Percentiles rank a stretch among this genome's conserved stretches.
Evolutionary conservation across 2,113 vertebrate species (phyloP).

Genomic region (Podilymbus podiceps): DNA sequence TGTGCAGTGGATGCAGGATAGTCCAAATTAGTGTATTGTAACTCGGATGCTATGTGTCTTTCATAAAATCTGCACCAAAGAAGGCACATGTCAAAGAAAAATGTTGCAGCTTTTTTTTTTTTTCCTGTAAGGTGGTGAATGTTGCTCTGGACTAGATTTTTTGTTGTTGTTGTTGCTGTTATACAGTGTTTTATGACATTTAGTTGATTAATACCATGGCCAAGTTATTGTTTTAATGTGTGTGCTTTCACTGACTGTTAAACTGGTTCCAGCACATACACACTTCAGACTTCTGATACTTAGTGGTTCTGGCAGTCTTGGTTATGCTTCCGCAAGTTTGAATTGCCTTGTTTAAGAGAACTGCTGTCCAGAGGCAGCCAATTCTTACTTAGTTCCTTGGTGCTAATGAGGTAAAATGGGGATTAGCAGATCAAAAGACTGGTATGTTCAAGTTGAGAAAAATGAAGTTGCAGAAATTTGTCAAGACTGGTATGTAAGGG

Average conservation of each 20-base stretch:
- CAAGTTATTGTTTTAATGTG: not conserved
- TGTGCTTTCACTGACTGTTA: conserved; percentile 2
- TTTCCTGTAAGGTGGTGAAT: conserved; percentile 1
- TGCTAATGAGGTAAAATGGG: not conserved
- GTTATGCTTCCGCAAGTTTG: not conserved
- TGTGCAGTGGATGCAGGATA: not conserved
- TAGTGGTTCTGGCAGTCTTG: not conserved
- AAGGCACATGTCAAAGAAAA: not conserved
- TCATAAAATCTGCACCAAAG: not conserved
- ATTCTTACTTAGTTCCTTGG: not conserved
- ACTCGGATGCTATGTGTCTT: not conserved
- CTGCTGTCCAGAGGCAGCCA: not conserved
- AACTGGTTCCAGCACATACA: not conserved
- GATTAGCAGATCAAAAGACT: not conserved
- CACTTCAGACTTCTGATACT: not conserved
- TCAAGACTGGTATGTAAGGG: not conserved
- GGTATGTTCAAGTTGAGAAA: not conserved
- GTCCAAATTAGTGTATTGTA: not conserved
- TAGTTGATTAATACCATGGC: conserved; percentile 19
- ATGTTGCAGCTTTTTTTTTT: not conserved
- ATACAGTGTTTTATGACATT: conserved; percentile 15
- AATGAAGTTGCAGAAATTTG: not conserved
- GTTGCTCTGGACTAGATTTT: conserved; percentile 13
- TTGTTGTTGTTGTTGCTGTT: conserved; percentile 32
- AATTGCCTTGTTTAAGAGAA: not conserved